Evolutionary conservation across 2,797 vertebrate species (phyloP).

Genomic region (Microcaecilia unicolor): DNA sequence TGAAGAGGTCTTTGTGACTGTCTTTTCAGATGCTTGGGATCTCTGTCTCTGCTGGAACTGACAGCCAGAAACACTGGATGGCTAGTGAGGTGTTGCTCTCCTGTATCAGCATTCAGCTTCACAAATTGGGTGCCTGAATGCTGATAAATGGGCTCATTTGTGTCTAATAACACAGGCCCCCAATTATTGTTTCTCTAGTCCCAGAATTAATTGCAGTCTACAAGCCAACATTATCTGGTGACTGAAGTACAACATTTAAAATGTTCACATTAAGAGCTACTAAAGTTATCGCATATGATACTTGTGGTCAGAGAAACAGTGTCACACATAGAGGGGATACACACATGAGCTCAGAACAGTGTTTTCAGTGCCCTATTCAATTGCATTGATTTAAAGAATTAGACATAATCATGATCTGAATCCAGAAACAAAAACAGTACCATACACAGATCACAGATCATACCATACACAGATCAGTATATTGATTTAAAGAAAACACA

Average conservation of each 20-base stretch:
- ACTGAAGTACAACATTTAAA: slow-evolving; percentile 14
- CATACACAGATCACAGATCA: too few species aligned
- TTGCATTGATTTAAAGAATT: background rate
- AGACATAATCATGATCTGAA: too few species aligned
- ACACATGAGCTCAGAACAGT: background rate
- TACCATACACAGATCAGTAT: too few species aligned
- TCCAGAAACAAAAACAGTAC: too few species aligned
- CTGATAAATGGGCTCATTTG: slow-evolving; percentile 31
- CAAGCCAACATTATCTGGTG: slow-evolving; percentile 15
- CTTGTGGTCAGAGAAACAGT: slow-evolving; percentile 23
- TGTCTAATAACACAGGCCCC: slow-evolving; percentile 5
- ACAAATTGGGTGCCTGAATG: slow-evolving; percentile 20
- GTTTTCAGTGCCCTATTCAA: background rate
- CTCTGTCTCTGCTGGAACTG: slow-evolving; percentile 45
- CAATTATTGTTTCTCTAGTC: slow-evolving; percentile 17
- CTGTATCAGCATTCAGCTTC: slow-evolving; percentile 32
- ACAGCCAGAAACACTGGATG: slow-evolving; percentile 41
- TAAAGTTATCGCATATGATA: slow-evolving; percentile 4
- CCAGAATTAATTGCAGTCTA: slow-evolving; percentile 23
- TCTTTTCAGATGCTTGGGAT: slow-evolving; percentile 43
- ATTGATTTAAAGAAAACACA: too few species aligned
- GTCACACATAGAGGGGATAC: too few species aligned
- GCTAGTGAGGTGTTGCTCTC: slow-evolving; percentile 43
- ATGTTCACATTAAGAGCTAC: background rate
- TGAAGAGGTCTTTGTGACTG: slow-evolving; percentile 57